Base-by-base conservation (phyloP, 2,797 vertebrate species). In the Odontamblyopus rebecca region DNA sequence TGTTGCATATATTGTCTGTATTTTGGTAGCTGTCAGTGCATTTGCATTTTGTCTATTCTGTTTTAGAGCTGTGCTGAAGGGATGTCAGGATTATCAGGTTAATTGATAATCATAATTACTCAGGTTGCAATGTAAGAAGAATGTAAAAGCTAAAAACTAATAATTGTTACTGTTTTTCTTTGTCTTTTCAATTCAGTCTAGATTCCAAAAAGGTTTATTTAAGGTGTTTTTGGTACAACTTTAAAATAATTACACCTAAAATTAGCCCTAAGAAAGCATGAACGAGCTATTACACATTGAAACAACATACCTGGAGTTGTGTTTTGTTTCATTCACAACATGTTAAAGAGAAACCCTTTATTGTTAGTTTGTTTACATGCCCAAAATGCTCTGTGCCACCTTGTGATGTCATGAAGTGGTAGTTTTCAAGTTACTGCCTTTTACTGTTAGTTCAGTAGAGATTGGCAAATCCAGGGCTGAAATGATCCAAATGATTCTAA, bases 1-100 rank as follows among this genome's bases (percentile, higher is more conserved):
- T 77, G 92, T 81, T 92, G 92, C 91, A 93, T 85, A 90, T 78
- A 80, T 85, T 82, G 90, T 93, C 69, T 79, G 91, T 90, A 85
- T 75, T 60, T 60, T 57, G 63, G 80, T 87, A 89, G 85, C 80
- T 77, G 80, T 89, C 67, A 62, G 85, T 93, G 92, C 90, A 91
- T 92, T 89, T 91, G 93, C 92, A 93, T 92, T 90, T 83, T 92
- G 90, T 94, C 83, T 44, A 75, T 51, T 76, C 44, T 83, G 79
- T 85, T 81, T 60, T 83, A 81, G 89, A 77, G 75, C 69, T 75
- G 67, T 83, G 54, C 73, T 93, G 82, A 88, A 29, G 57, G 57
- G 57, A 60, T 60, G 57, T 60, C 57, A 60, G 16, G 57, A 30
- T 30, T 6, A 60, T 60, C 57, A 11, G n/a, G 54, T 26, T 57